These are phyloP conservation scores for Urophycis tenuis DNA, from an alignment of 2,797 vertebrate genomes.

Conservation along the genomic window DNA sequence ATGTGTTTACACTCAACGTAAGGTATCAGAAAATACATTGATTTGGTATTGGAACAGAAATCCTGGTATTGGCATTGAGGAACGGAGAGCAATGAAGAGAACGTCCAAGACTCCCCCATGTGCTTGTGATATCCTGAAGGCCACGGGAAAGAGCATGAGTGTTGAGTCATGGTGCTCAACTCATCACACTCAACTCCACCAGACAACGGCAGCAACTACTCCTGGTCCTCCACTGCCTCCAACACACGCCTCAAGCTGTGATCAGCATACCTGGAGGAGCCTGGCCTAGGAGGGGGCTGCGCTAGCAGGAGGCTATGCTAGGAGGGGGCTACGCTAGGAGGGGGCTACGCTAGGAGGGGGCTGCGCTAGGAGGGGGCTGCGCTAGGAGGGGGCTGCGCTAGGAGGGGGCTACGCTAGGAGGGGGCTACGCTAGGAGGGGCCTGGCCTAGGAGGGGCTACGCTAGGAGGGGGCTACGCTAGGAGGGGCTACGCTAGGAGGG, in stretches of 20 bases:
- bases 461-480: neutral
- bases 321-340: neutral
- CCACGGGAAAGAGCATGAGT: neutral
- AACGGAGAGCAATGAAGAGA: neutral
- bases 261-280: neutral
- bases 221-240: neutral
- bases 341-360: neutral
- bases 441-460: too few species aligned
- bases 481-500: neutral
- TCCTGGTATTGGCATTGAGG: neutral
- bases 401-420: neutral
- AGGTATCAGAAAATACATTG: too few species aligned
- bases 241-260: neutral
- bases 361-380: too few species aligned
- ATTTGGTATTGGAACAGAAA: neutral
- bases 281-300: neutral
- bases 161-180: neutral
- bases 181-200: neutral
- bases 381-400: neutral
- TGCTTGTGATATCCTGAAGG: neutral
- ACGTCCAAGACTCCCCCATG: neutral
- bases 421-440: too few species aligned
- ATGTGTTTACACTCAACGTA: neutral
- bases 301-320: too few species aligned
- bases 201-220: neutral